A percentile compares a stretch with the other conserved stretches of the same genome.
Evolutionary conservation across 2,797 vertebrate species (phyloP).

Genomic region (Atherinosoma microstoma): DNA sequence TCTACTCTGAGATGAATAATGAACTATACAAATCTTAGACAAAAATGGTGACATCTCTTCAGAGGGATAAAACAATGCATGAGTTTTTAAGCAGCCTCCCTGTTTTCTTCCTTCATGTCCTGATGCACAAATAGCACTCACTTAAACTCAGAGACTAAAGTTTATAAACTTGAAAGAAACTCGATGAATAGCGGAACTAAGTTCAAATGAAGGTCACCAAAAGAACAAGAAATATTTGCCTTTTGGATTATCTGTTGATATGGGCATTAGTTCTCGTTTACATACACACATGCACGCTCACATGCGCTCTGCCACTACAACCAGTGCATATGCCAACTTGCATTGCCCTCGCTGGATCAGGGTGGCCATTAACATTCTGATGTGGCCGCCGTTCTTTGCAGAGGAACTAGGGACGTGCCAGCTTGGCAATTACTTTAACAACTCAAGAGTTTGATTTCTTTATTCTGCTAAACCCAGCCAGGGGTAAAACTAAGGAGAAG

Average conservation of each 20-base stretch:
- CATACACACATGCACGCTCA: constrained; percentile 24
- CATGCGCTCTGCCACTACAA: background rate
- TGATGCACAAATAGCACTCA: constrained; percentile 39
- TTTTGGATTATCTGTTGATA: constrained; percentile 43
- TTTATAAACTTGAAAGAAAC: constrained; percentile 49
- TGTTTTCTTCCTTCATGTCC: constrained; percentile 25
- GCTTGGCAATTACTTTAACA: constrained; percentile 83
- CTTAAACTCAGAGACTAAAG: constrained; percentile 31
- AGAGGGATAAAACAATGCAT: constrained; percentile 7
- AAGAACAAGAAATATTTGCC: constrained; percentile 51
- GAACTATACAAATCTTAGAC: background rate
- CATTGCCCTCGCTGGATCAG: constrained; percentile 66
- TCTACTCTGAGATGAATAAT: background rate
- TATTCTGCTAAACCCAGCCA: constrained; percentile 62
- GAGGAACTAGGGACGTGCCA: constrained; percentile 76
- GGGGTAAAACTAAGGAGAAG: constrained; percentile 61
- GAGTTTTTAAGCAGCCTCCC: constrained; percentile 20
- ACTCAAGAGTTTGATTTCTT: constrained; percentile 75
- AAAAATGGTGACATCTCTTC: constrained; percentile 5
- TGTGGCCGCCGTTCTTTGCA: constrained; percentile 66
- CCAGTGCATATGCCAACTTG: constrained; percentile 58
- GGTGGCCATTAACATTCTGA: constrained; percentile 80
- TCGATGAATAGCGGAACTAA: constrained; percentile 28
- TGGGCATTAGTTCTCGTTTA: constrained; percentile 15
- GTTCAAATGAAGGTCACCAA: constrained; percentile 50